A percentile compares a stretch with the other conserved stretches of the same genome.
Conservation (phyloP, 2,113 vertebrate genomes). For the Microcebus jonahi region DNA sequence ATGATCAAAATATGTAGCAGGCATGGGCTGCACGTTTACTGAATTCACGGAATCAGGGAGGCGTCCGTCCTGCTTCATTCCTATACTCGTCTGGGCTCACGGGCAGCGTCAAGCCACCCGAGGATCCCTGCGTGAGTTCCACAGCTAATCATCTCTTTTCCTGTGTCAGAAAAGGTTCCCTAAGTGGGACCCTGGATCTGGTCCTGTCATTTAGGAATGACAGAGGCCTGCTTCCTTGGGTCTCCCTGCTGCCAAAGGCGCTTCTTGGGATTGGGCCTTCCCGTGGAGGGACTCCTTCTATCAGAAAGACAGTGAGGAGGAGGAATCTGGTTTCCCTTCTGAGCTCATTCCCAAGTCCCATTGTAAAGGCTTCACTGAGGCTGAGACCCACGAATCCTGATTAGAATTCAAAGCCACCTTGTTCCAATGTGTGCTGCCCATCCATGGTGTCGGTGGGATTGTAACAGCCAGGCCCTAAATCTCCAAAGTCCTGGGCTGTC, state of each 20-base stretch:
- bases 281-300: not conserved
- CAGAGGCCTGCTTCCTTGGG: not conserved
- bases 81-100: not conserved
- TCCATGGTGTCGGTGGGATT: not conserved
- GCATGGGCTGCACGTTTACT: not conserved
- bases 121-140: not conserved
- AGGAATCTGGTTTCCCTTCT: not conserved
- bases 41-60: not conserved
- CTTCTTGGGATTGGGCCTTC: not conserved
- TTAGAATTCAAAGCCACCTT: not conserved
- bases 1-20: not conserved
- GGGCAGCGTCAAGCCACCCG: accelerated
- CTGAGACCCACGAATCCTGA: not conserved
- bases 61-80: not conserved
- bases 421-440: too few species aligned
- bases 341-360: not conserved
- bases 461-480: not conserved
- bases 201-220: not conserved
- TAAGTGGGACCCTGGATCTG: not conserved
- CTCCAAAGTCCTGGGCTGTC: not conserved
- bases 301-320: not conserved
- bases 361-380: not conserved
- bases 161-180: not conserved
- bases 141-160: not conserved
- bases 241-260: not conserved